These are phyloP conservation scores for Eutolmus rufibarbis DNA, from an alignment of 2,888 invertebrate species.

Conservation along the genomic window DNA sequence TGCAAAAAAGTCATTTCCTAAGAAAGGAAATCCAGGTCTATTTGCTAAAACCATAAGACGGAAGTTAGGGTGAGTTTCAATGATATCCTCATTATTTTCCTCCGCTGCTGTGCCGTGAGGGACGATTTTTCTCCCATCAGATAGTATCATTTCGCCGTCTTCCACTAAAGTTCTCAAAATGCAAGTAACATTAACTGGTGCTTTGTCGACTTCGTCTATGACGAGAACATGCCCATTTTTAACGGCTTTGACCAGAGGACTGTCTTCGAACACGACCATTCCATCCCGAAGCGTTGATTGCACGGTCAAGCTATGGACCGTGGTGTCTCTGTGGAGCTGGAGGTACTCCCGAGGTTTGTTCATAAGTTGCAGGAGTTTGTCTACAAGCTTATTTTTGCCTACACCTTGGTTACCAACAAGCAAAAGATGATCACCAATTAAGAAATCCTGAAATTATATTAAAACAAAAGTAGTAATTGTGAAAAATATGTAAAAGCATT, in stretches of 20 bases:
- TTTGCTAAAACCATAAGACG: conserved; percentile 94
- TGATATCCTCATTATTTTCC: conserved; percentile 63
- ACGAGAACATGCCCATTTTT: conserved; percentile 89
- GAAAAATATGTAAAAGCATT: no score
- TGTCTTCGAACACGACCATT: conserved; percentile 90
- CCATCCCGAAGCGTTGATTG: conserved; percentile 92
- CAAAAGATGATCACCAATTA: conserved; percentile 88
- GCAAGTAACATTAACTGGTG: conserved; percentile 96
- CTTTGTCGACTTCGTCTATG: conserved; percentile 97
- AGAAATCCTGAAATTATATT: conserved; percentile 74
- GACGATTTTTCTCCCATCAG: conserved; percentile 91
- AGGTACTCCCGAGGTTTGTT: conserved; percentile 94
- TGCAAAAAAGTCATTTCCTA: conserved; percentile 95
- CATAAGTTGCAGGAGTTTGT: conserved; percentile 84
- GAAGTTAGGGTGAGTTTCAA: conserved; percentile 90
- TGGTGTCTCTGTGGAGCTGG: conserved; percentile 88
- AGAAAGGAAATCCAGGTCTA: conserved; percentile 95
- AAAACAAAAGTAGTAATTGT: not conserved
- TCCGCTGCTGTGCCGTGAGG: conserved; percentile 63
- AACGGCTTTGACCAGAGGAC: conserved; percentile 90
- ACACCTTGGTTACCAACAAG: conserved; percentile 98
- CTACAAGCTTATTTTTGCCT: conserved; percentile 96
- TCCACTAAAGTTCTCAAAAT: conserved; percentile 95
- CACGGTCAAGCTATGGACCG: conserved; percentile 91
- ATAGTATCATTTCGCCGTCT: conserved; percentile 92